Evolutionary conservation across 2,797 vertebrate genomes (phyloP), one percentile per base, ranked within the genome.

Genomic region (Centroberyx gerrardi): DNA sequence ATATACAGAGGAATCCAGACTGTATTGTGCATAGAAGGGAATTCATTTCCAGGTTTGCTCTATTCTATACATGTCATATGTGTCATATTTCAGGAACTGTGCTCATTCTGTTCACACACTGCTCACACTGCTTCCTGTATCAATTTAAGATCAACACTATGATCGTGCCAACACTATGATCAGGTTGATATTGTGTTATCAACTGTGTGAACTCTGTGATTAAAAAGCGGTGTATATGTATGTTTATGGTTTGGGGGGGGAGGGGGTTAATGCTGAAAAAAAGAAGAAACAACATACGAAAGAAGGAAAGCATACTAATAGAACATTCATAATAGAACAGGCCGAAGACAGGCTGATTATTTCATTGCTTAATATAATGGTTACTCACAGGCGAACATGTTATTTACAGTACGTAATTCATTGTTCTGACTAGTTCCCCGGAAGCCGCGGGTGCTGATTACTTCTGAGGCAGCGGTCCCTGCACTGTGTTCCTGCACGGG

Each of bases 361-460:
- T 77, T 76, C 29, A 71, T 77, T 75, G 71, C 33, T 22, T 40
- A 18, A 66, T 53, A 55, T 6, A 0, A 63, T 51, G 60, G 48
- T 22, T 49, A 42, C 73, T 68, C 49, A 49, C 27, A n/a, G 33
- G 51, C 38, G 8, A 28, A 29, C 17, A 22, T 65, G 65, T 62
- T 83, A 81, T 84, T 78, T 79, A 81, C 70, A 68, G 63, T 63
- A 9, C 76, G 14, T 64, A 71, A 72, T 77, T 81, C 33, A 58
- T 62, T 54, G 62, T 76, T 42, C 14, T 60, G 48, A 63, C 1
- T 49, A 22, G 48, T 80, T 76, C 65, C 7, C 54, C 65, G 52
- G 77, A 76, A 55, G 71, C 36, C 60, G 63, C 62, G 59, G 44
- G 27, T 14, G 49, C 61, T 72, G 74, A 90, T 85, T 79, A 78